phyloP scores from a whole-genome alignment of 2,113 vertebrate genomes.

The Hydrolagus affinis region DNA sequence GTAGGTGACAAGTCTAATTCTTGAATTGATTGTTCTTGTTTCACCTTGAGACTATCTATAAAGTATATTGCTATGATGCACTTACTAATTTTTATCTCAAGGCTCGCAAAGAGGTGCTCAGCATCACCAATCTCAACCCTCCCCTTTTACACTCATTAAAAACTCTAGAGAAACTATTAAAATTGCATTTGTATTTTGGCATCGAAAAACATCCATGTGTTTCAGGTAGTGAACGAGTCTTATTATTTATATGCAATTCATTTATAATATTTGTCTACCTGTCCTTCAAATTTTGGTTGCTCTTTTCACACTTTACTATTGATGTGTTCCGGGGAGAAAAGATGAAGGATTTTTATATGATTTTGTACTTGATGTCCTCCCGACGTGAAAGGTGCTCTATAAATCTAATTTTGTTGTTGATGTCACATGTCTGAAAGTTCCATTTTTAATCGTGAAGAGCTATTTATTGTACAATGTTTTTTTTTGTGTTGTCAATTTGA shows the following conservation, averaged over 20 bases:
- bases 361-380: background rate
- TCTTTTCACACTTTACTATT: background rate
- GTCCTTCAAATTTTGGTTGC: background rate
- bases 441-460: background rate
- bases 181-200: background rate
- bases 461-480: background rate
- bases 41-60: no score
- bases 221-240: background rate
- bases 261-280: background rate
- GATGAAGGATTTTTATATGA: background rate
- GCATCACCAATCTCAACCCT: no score
- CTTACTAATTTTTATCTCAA: no score
- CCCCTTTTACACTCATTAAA: no score
- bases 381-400: no score
- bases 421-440: background rate
- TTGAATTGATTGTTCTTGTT: no score
- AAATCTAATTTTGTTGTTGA: background rate
- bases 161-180: background rate
- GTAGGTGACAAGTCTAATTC: no score
- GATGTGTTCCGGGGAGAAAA: background rate
- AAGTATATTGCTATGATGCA: no score
- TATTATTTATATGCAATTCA: no score
- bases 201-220: background rate
- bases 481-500: background rate
- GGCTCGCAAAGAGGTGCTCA: no score